A percentile compares a stretch with the other conserved stretches of the same genome.
Evolutionary conservation across 2,113 vertebrate genomes (phyloP).

Genomic region (Barbus barbus): DNA sequence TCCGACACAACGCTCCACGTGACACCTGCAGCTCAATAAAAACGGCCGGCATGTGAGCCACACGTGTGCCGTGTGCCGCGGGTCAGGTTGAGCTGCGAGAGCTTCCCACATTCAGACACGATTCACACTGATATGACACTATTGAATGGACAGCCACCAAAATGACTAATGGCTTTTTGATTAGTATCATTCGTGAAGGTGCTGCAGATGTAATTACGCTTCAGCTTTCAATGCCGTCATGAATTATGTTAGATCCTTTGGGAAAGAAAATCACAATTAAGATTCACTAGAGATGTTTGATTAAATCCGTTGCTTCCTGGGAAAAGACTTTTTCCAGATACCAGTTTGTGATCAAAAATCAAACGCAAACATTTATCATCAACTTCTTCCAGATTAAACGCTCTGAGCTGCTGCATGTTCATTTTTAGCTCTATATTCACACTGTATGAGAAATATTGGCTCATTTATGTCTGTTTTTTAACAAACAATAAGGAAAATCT

Average conservation of each 20-base stretch:
- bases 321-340: background rate
- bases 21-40: background rate
- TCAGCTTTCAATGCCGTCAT: background rate
- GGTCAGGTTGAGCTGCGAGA: background rate
- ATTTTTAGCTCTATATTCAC: background rate
- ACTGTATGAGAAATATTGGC: background rate
- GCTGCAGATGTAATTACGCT: background rate
- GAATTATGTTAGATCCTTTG: background rate
- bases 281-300: background rate
- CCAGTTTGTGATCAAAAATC: background rate
- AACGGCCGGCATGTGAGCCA: background rate
- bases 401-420: background rate
- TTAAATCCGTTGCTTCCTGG: background rate
- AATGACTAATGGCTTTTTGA: constrained; percentile 5
- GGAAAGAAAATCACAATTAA: background rate
- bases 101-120: background rate
- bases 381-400: background rate
- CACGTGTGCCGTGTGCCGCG: no score
- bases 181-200: background rate
- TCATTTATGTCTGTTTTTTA: background rate
- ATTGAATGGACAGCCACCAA: background rate
- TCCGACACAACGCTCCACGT: background rate
- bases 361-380: background rate
- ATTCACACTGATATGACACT: constrained; percentile 1
- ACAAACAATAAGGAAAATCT: no score